Evolutionary conservation across 64 coral and sea anemone species (phyloP), one percentile per base, ranked within the genome.

Genomic region (Actinia tenebrosa): DNA sequence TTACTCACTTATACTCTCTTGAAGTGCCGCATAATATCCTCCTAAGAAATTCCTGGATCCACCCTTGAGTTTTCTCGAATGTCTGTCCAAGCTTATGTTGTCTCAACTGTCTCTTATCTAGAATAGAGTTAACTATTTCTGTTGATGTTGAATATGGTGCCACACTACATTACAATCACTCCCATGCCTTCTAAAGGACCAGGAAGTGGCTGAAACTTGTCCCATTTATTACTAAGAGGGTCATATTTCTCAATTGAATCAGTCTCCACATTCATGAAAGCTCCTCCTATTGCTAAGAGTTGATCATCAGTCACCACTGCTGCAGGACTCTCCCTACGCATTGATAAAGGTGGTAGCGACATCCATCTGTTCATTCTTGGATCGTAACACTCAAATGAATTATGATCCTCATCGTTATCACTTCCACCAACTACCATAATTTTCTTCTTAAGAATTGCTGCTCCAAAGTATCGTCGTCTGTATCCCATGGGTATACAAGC

Each of bases 321-420:
- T 4, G 77, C 93, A 17, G 96, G 96, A 56, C 96, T 98, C 55
- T 98, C 96, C 61, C 96, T 88, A 4, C 96, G 90, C 80, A 86
- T 94, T 16, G 95, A 80, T 80, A 98, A 66, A 7, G 96, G 91
- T 44, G 96, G 96, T 20, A 98, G 78, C 17, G 96, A 89, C 44
- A 98, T 16, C 96, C 96, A 98, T 15, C 93, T 80, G 63, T 98
- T 98, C 96, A 95, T 98, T 50, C 93, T 89, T 44, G 93, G 90
- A 88, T 98, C 93, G 56, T 90, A 98, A 83, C 92, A 95, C 82
- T 98, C 96, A 7, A 98, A 93, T 7, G 96, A 98, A 66, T 98
- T 98, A 20, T 95, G 96, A 91, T 98, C 96, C 83, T 98, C 96
- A 2, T 98, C 96, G 84, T 92, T 92, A 88, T 98, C 93, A 90